These are phyloP conservation scores for Paratrypauchen microcephalus DNA, from an alignment of 2,797 vertebrate genomes.

Conservation along the genomic window DNA sequence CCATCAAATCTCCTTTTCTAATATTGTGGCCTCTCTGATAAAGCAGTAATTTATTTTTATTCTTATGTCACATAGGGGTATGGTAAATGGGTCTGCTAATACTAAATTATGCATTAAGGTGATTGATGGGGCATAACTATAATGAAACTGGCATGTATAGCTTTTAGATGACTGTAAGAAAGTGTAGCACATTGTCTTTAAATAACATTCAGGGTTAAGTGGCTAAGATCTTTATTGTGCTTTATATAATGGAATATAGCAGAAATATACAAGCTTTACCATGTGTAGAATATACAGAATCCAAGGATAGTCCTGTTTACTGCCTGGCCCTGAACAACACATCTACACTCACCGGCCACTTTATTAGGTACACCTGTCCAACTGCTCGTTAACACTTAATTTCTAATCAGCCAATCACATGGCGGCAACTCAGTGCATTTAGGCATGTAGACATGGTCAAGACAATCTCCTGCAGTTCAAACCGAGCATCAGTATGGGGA, in stretches of 20 bases:
- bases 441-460: too few relatives aligned
- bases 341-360: too few relatives aligned
- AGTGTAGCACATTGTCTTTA: not conserved
- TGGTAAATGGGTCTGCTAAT: slow-evolving; percentile 19
- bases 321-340: too few relatives aligned
- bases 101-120: slow-evolving; percentile 34
- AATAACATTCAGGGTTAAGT: not conserved
- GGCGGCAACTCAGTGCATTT: too few relatives aligned
- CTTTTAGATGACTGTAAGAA: not conserved
- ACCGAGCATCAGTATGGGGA: too few relatives aligned
- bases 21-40: slow-evolving; percentile 24
- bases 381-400: too few relatives aligned
- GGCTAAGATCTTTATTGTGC: not conserved
- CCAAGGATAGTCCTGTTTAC: too few relatives aligned
- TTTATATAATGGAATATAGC: not conserved
- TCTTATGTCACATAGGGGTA: slow-evolving; percentile 16
- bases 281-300: too few relatives aligned
- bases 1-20: not conserved
- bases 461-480: too few relatives aligned
- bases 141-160: slow-evolving; percentile 15
- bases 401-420: too few relatives aligned
- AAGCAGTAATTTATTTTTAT: slow-evolving; percentile 25
- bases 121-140: slow-evolving; percentile 24
- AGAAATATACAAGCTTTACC: not conserved
- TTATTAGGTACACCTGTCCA: too few relatives aligned